Evolutionary conservation across 2,888 invertebrate species (phyloP).

Genomic region (Cephonodes hylas): DNA sequence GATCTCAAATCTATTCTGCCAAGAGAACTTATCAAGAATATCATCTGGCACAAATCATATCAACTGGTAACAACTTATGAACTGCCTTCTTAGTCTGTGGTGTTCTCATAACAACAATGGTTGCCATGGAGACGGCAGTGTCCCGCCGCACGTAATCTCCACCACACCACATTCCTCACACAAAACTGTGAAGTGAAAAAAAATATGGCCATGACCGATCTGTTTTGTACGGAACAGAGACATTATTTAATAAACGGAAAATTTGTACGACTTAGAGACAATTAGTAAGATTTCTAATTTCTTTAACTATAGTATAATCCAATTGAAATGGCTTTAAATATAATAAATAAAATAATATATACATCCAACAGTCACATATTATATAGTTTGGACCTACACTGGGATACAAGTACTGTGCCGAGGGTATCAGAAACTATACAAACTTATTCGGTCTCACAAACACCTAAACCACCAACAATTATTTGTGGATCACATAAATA

Average conservation of each 20-base stretch:
- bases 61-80: neutral
- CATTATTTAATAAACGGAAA: neutral
- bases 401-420: too few species aligned
- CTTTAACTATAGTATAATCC: too few species aligned
- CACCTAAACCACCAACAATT: too few species aligned
- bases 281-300: neutral
- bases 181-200: slow-evolving; percentile 52
- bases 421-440: too few species aligned
- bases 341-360: too few species aligned
- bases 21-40: neutral
- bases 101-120: slow-evolving; percentile 19
- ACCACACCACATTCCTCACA: slow-evolving; percentile 73
- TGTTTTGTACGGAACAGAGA: slow-evolving; percentile 35
- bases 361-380: too few species aligned
- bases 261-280: neutral
- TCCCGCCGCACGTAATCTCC: slow-evolving; percentile 58
- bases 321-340: too few species aligned
- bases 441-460: too few species aligned
- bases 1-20: too few species aligned
- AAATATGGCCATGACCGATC: slow-evolving; percentile 30
- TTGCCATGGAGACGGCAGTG: slow-evolving; percentile 29
- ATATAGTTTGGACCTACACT: too few species aligned
- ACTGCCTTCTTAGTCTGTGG: neutral
- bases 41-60: neutral
- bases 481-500: too few species aligned